These are phyloP conservation scores for Papilio demoleus DNA, from an alignment of 2,888 invertebrate species.

Conservation along the genomic window DNA sequence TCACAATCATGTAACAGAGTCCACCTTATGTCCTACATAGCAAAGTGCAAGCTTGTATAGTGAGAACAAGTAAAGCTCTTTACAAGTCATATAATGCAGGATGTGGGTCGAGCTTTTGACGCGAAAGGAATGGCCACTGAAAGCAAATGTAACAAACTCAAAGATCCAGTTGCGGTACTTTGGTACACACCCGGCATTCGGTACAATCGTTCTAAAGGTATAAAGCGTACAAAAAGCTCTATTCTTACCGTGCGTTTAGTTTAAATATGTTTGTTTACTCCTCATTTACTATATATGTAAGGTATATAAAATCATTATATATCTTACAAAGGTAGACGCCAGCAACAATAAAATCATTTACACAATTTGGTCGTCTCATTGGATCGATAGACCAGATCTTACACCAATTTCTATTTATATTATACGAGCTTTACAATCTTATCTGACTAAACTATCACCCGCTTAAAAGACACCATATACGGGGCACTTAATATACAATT, in stretches of 20 bases:
- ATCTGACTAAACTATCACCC: too few species aligned
- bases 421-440: too few species aligned
- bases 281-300: too few species aligned
- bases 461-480: too few species aligned
- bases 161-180: constrained; percentile 29
- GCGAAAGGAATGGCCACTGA: constrained; percentile 30
- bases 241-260: neutral
- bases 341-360: too few species aligned
- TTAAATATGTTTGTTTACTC: neutral
- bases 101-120: constrained; percentile 31
- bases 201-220: neutral
- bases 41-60: neutral
- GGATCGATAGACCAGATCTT: too few species aligned
- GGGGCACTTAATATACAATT: too few species aligned
- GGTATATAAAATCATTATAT: too few species aligned
- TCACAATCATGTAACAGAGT: neutral
- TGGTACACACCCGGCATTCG: neutral
- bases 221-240: neutral
- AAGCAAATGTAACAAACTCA: constrained; percentile 24
- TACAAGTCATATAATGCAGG: constrained; percentile 21
- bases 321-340: too few species aligned
- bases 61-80: constrained; percentile 16
- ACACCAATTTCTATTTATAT: too few species aligned
- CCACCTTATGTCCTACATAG: neutral
- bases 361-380: too few species aligned